Base-by-base conservation (phyloP, 2,888 invertebrate genomes). In the Callimorpha dominula region DNA sequence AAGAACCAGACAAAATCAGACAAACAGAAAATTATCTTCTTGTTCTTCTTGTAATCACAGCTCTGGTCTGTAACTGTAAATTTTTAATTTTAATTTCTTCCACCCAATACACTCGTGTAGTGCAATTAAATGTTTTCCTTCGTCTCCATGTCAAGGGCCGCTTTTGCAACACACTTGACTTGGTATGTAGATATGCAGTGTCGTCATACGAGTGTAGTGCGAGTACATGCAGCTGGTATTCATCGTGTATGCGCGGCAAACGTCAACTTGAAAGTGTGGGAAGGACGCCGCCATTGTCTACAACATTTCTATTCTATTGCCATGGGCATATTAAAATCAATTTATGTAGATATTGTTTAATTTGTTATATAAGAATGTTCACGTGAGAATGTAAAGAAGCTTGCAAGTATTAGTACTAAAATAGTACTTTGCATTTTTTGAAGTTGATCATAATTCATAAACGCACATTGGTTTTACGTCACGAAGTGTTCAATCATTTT, bases 261-360 rank as follows among this genome's bases (percentile, higher is more conserved):
- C 83, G 75, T 76, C 73, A 78, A 75, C 77, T 81, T 79, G 88
- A 88, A 88, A 88, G 88, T 86, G 88, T 88, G 88, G 85, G 88
- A 88, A 86, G 87, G 85, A 75, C 78, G 11, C 50, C 9, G 11
- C 77, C 49, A 83, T 81, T 81, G 85, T 81, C 75, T n/a, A 50
- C 64, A 72, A 43, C 76, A 83, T 80, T 83, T 81, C 81, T 81
- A 79, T 78, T 76, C 78, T 76, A 77, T 78, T 76, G 71, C 69
- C 62, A 64, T 70, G 69, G 65, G 73, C 73, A 74, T 75, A 83
- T 82, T 77, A 73, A 71, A 76, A 83, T 69, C 81, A 74, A 75
- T 81, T 63, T 77, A 54, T 76, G 68, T 73, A 46, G 70, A 68
- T 57, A 60, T n/a, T 50, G 40, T 12, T 70, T 78, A 74, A 77